A percentile compares a stretch with the other conserved stretches of the same genome.
phyloP scores from a whole-genome alignment of 2,113 vertebrate genomes.

The Speoplatyrhinus poulsoni region DNA sequence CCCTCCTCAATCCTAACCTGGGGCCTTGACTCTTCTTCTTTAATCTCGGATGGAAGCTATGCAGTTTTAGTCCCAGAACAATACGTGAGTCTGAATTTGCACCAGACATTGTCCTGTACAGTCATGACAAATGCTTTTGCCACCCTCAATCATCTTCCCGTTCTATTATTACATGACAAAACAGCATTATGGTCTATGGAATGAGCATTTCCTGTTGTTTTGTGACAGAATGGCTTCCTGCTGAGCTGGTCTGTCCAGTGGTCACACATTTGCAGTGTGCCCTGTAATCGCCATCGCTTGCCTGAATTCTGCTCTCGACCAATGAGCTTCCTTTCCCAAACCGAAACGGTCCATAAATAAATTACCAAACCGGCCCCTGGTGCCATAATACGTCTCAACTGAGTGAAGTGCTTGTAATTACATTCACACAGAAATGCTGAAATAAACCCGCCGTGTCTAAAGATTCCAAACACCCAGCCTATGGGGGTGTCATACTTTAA shows the following conservation, averaged over 20 bases:
- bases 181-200: constrained; percentile 65
- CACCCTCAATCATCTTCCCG: constrained; percentile 15
- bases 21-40: constrained; percentile 66
- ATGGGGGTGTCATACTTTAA: constrained; percentile 47
- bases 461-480: constrained; percentile 63
- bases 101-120: constrained; percentile 19
- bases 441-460: constrained; percentile 58
- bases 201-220: constrained; percentile 59
- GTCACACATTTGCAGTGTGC: constrained; percentile 46
- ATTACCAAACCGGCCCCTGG: constrained; percentile 64
- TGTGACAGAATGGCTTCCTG: constrained; percentile 39
- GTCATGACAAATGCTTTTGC: constrained; percentile 51
- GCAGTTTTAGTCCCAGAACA: constrained; percentile 64
- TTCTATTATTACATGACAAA: constrained; percentile 71
- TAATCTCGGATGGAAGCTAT: constrained; percentile 69
- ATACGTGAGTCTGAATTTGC: constrained; percentile 50
- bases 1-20: constrained; percentile 58
- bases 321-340: constrained; percentile 55
- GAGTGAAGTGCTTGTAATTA: constrained; percentile 71
- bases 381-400: constrained; percentile 61
- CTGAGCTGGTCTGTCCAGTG: constrained; percentile 62
- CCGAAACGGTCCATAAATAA: constrained; percentile 67
- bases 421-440: constrained; percentile 71
- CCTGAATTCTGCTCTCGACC: constrained; percentile 56
- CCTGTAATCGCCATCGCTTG: constrained; percentile 67